Evolutionary conservation across 2,113 vertebrate species (phyloP).

Genomic region (Boleophthalmus pectinirostris): DNA sequence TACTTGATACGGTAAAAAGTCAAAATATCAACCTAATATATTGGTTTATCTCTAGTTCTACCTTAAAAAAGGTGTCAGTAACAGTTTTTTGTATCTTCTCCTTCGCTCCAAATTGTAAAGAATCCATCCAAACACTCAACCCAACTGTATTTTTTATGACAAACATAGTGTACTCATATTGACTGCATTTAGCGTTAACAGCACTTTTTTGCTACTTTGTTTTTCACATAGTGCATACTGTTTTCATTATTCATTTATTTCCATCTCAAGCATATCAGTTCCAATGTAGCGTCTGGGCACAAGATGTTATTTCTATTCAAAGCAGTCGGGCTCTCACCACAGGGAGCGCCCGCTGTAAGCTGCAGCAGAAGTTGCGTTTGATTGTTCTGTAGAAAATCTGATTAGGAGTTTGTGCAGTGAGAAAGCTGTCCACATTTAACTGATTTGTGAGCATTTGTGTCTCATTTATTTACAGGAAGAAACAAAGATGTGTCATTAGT

Average conservation of each 20-base stretch:
- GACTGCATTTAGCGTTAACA: neutral
- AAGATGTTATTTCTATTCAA: slow-evolving; percentile 8
- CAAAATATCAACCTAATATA: too few species aligned
- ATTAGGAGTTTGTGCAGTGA: neutral
- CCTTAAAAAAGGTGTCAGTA: too few species aligned
- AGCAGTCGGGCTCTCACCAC: neutral
- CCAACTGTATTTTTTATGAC: neutral
- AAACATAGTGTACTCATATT: too few species aligned
- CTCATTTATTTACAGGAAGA: neutral
- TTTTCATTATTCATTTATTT: neutral
- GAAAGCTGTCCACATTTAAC: slow-evolving; percentile 16
- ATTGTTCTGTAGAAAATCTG: slow-evolving; percentile 25
- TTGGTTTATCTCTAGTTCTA: too few species aligned
- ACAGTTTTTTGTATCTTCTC: neutral
- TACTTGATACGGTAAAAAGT: too few species aligned
- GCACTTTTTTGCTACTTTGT: neutral
- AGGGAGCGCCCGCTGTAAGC: slow-evolving; percentile 14
- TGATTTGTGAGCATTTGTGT: slow-evolving; percentile 18
- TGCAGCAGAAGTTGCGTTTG: slow-evolving; percentile 9
- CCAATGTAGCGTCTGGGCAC: neutral
- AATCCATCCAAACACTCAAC: too few species aligned
- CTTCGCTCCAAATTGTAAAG: too few species aligned
- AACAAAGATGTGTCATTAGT: slow-evolving; percentile 1
- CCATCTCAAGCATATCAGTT: slow-evolving; percentile 1
- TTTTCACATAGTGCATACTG: neutral